These are phyloP conservation scores for Sarcophaga caerulescens DNA, from an alignment of 2,888 invertebrate species.

Conservation along the genomic window DNA sequence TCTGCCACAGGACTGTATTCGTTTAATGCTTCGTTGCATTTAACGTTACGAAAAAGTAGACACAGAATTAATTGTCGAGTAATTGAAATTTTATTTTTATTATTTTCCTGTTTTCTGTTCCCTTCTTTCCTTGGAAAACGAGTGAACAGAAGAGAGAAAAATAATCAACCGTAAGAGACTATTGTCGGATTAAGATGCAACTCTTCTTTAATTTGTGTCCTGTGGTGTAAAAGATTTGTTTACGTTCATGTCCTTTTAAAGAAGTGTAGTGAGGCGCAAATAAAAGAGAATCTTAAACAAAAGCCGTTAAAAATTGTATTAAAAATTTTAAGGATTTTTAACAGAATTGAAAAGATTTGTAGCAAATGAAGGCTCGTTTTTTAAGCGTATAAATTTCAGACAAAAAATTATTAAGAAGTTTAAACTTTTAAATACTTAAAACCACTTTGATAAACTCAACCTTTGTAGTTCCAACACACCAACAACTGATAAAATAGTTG, in stretches of 20 bases:
- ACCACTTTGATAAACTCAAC: too few relatives aligned
- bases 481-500: too few relatives aligned
- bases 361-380: not conserved
- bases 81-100: conserved; percentile 82
- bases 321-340: not conserved
- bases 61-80: conserved; percentile 81
- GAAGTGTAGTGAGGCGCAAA: not conserved
- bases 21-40: conserved; percentile 60
- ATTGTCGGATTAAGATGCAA: conserved; percentile 62
- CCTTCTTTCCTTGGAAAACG: not conserved
- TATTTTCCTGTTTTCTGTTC: conserved; percentile 74
- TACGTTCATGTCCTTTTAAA: conserved; percentile 4
- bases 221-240: conserved; percentile 65
- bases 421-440: too few relatives aligned
- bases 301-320: not conserved
- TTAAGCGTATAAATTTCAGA: too few relatives aligned
- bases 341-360: not conserved
- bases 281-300: not conserved
- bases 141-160: not conserved
- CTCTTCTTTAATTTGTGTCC: conserved; percentile 54
- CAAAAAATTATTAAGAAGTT: too few relatives aligned
- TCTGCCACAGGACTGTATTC: conserved; percentile 32
- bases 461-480: too few relatives aligned
- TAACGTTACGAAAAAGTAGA: conserved; percentile 67
- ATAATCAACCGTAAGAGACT: conserved; percentile 64